Evolutionary conservation across 2,797 vertebrate genomes (phyloP), one percentile per base, ranked within the genome.

Genomic region (Pteronotus mesoamericanus): DNA sequence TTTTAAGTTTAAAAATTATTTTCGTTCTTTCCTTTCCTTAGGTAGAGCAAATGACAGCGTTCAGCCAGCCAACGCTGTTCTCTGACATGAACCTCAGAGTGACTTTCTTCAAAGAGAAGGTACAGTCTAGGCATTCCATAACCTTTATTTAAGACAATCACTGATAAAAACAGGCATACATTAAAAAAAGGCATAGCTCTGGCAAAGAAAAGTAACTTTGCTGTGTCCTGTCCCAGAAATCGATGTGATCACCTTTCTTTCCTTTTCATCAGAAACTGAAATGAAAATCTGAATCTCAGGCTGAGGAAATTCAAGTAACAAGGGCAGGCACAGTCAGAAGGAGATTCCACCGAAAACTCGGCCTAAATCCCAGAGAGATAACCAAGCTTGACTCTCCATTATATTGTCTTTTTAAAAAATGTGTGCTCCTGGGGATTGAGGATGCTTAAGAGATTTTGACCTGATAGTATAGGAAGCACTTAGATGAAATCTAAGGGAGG

Each of bases 211-310:
- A 2, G 1, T 24, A 53, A 84, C 44, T 83, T 82, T 82, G 51
- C 51, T 74, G 29, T 57, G 34, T 88, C 46, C 44, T 89, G n/a
- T 57, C 69, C 51, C 69, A 90, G 71, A 83, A 83, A 89, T 19
- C 3, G 9, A 79, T 6, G 7, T n/a, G 39, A 84, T 53, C 44
- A 84, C 19, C 32, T 93, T 94, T 93, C 48, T 84, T 26, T 42
- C 34, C 24, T 90, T 95, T 95, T 92, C 24, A 39, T 37, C n/a
- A 88, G 68, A 92, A 92, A 75, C 29, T 85, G 24, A 53, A 96
- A 88, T 61, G 69, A 53, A 88, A 9, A 9, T 71, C 55, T 46
- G 39, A 79, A 46, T 39, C n/a, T 61, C 61, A 69, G 72, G 44
- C 83, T 89, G 48, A 72, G 34, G 59, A 88, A 59, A 32, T 44